phyloP scores from a whole-genome alignment of 30 jellyfish, hydroid and myxozoan species.

The Chrysaora quinquecirrha region DNA sequence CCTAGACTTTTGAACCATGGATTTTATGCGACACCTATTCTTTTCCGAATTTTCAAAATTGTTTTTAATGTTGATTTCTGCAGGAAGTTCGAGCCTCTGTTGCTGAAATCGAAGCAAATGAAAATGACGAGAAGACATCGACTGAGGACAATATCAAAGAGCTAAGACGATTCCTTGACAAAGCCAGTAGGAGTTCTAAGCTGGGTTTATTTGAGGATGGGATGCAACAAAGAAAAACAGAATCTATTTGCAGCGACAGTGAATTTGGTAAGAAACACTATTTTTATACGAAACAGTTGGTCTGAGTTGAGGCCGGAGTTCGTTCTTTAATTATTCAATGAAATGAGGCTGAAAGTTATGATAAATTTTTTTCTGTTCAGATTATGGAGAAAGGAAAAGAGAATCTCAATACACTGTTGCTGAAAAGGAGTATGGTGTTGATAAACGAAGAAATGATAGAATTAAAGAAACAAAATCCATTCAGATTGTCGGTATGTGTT shows the following conservation, averaged over 20 bases:
- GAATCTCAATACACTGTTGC: not conserved
- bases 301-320: too few species aligned
- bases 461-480: too few species aligned
- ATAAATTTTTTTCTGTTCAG: not conserved
- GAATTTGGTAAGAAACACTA: conserved; percentile 38
- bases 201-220: not conserved
- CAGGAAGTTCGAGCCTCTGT: conserved; percentile 71
- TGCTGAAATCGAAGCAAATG: conserved; percentile 9
- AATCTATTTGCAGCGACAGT: conserved; percentile 59
- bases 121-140: not conserved
- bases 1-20: too few species aligned
- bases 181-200: not conserved
- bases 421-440: not conserved
- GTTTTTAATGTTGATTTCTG: too few species aligned
- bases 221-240: not conserved
- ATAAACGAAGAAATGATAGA: not conserved
- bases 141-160: not conserved
- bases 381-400: not conserved
- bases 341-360: too few species aligned
- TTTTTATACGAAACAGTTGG: too few species aligned
- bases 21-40: too few species aligned
- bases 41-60: too few species aligned
- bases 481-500: too few species aligned
- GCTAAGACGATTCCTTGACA: not conserved
- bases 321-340: too few species aligned